Conservation (phyloP, 2,797 vertebrate genomes). For the Coregonus ussuriensis region DNA sequence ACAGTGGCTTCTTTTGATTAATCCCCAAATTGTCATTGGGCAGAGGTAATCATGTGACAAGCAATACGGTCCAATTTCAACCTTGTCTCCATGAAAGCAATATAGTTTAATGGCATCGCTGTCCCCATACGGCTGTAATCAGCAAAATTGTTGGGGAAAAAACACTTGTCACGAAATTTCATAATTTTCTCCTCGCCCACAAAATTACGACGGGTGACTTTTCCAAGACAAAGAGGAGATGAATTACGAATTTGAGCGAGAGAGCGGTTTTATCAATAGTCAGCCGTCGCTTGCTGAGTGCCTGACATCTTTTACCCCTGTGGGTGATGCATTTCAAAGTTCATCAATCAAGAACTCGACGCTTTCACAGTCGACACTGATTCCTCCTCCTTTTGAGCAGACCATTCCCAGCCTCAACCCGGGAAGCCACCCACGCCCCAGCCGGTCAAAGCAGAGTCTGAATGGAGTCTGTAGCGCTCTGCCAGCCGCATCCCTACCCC, state of each 20-base stretch:
- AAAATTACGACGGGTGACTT: constrained; percentile 82
- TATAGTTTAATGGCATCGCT: constrained; percentile 95
- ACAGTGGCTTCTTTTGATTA: constrained; percentile 99
- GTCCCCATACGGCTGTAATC: constrained; percentile 95
- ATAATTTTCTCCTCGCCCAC: constrained; percentile 79
- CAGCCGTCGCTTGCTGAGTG: constrained; percentile 99
- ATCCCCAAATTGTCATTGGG: constrained; percentile 99
- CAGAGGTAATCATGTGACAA: constrained; percentile 99
- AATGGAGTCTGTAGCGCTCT: constrained; percentile 81
- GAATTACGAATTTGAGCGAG: constrained; percentile 99
- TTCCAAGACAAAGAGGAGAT: constrained; percentile 90
- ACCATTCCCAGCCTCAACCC: constrained; percentile 92
- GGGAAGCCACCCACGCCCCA: constrained; percentile 90
- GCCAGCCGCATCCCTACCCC: constrained; percentile 83
- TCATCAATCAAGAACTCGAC: constrained; percentile 99
- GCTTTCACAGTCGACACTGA: constrained; percentile 96
- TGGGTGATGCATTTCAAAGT: constrained; percentile 99
- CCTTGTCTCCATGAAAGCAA: constrained; percentile 97
- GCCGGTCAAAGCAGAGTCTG: constrained; percentile 87
- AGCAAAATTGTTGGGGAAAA: constrained; percentile 88
- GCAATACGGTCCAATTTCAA: constrained; percentile 98
- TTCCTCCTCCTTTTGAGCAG: constrained; percentile 98
- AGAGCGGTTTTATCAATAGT: constrained; percentile 99
- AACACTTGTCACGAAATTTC: constrained; percentile 85
- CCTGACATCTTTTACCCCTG: constrained; percentile 99